Percentiles rank a stretch among this genome's conserved stretches.
These are phyloP conservation scores for Protodeltote pygarga DNA, from an alignment of 2,888 invertebrate genomes.

Conservation along the genomic window DNA sequence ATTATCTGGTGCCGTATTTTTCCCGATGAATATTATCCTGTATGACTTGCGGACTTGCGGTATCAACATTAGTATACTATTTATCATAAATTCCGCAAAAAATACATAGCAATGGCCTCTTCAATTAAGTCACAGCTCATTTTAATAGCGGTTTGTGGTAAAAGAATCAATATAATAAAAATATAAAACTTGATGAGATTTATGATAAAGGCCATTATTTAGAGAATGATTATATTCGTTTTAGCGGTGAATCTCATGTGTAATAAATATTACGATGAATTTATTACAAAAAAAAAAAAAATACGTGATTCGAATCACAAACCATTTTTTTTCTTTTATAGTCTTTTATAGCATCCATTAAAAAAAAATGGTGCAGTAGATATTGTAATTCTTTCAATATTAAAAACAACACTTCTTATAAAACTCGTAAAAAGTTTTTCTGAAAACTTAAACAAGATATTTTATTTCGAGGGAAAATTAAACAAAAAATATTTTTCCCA, in stretches of 20 bases:
- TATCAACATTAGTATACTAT: neutral
- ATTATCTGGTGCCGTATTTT: constrained; percentile 7
- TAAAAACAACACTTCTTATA: too few species aligned
- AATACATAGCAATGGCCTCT: neutral
- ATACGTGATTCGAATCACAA: constrained; percentile 25
- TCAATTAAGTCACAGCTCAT: neutral
- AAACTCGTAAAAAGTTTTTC: too few species aligned
- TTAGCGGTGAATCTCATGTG: neutral
- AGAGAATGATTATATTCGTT: neutral
- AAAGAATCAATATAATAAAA: neutral
- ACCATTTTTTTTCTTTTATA: too few species aligned
- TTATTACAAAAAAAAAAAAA: constrained; percentile 18
- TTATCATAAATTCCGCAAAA: neutral
- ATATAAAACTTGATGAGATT: neutral
- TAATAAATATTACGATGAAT: constrained; percentile 8
- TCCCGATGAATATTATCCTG: neutral
- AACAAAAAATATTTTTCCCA: too few species aligned
- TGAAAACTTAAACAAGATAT: too few species aligned
- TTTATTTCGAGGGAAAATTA: too few species aligned
- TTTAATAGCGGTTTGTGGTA: neutral
- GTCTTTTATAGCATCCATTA: too few species aligned
- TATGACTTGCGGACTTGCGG: constrained; percentile 2
- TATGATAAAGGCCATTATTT: neutral
- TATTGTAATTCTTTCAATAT: too few species aligned
- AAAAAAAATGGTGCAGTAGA: too few species aligned